These are phyloP conservation scores for Eueides isabella DNA, from an alignment of 1,140 invertebrate genomes.

Conservation along the genomic window DNA sequence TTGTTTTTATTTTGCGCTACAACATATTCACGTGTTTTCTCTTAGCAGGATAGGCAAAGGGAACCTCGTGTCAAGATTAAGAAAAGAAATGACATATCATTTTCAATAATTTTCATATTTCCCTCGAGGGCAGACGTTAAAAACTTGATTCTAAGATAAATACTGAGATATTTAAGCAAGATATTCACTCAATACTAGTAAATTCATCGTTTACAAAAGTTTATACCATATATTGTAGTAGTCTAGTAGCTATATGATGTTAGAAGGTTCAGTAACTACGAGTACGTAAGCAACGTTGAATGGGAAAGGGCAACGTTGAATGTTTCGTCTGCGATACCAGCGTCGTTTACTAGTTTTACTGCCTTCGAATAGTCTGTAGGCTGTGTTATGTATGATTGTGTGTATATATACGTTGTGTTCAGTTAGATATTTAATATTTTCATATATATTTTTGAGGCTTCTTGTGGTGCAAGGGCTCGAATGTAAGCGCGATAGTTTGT, in stretches of 20 bases:
- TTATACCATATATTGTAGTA: not conserved
- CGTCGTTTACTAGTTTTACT: slow-evolving; percentile 14
- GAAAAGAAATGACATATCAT: too few species aligned
- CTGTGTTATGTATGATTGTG: not conserved
- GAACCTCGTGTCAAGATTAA: too few species aligned
- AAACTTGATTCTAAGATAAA: too few species aligned
- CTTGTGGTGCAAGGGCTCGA: not conserved
- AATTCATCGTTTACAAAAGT: too few species aligned
- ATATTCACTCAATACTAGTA: too few species aligned
- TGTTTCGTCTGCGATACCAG: slow-evolving; percentile 10
- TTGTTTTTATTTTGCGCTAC: too few species aligned
- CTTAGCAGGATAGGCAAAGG: too few species aligned
- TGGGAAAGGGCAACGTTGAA: slow-evolving; percentile 5
- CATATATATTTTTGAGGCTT: not conserved
- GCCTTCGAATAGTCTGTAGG: not conserved
- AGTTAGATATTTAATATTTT: not conserved
- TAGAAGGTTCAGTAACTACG: not conserved
- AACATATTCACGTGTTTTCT: too few species aligned
- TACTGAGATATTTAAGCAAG: not conserved
- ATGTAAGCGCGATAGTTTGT: not conserved
- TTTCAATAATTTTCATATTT: too few species aligned
- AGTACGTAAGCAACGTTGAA: not conserved
- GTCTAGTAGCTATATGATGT: not conserved
- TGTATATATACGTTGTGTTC: not conserved
- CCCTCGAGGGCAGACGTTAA: too few species aligned